These are phyloP conservation scores for Sacculina carcini DNA, from an alignment of 2,888 invertebrate species.

Conservation along the genomic window DNA sequence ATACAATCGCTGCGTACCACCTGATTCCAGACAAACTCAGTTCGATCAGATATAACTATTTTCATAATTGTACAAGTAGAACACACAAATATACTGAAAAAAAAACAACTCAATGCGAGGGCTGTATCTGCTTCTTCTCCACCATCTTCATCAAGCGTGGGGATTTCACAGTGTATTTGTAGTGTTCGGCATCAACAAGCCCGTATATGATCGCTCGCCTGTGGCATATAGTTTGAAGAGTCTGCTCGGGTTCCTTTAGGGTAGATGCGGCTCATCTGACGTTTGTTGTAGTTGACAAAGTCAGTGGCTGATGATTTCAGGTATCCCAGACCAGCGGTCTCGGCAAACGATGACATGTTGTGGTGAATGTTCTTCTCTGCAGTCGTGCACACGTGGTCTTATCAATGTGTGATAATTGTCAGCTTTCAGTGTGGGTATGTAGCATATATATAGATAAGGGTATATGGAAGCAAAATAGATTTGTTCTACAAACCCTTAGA, in stretches of 20 bases:
- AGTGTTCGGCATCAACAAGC: no score
- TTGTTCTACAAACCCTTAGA: neutral
- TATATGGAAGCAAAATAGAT: neutral
- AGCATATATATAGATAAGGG: neutral
- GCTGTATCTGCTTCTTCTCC: no score
- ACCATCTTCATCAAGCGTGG: no score
- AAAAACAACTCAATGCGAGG: no score
- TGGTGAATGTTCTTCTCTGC: conserved; percentile 79
- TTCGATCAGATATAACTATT: no score
- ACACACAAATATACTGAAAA: no score
- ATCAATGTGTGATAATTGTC: neutral
- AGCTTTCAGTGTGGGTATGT: neutral
- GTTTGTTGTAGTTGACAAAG: conserved; percentile 98
- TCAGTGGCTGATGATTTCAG: conserved; percentile 88
- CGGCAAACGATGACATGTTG: conserved; percentile 99
- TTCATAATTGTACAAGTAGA: no score
- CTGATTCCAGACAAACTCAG: no score
- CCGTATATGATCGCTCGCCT: conserved; percentile 28
- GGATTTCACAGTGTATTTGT: no score
- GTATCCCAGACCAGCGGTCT: conserved; percentile 84
- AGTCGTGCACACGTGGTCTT: conserved; percentile 16
- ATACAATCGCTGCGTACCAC: no score
- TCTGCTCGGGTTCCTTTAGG: conserved; percentile 96
- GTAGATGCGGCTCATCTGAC: conserved; percentile 96
- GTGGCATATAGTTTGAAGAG: conserved; percentile 98